Conservation (phyloP, 2,113 vertebrate genomes). For the Coptodon rendalli region DNA sequence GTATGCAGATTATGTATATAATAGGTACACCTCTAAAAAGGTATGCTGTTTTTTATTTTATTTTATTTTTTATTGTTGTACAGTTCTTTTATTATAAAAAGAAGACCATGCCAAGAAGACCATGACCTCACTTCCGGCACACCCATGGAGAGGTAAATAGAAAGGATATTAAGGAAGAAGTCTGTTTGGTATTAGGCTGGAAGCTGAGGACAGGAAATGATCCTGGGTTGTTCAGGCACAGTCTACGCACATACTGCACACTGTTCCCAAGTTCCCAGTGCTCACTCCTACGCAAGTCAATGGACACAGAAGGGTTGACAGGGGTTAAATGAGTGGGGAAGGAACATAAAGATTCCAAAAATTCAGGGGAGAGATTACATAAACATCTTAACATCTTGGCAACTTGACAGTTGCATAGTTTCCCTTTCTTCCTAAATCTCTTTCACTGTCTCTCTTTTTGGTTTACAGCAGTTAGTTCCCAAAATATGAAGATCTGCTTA, state of each 20-base stretch:
- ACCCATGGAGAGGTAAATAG: conserved; percentile 35
- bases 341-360: neutral
- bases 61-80: neutral
- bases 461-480: neutral
- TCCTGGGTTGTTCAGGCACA: conserved; percentile 44
- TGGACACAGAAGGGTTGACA: neutral
- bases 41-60: neutral
- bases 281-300: conserved; percentile 8
- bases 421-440: neutral
- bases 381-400: conserved; percentile 51
- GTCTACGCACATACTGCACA: conserved; percentile 5
- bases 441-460: neutral
- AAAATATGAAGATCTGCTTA: conserved; percentile 2
- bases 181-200: conserved; percentile 73
- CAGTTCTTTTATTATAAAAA: neutral
- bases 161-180: conserved; percentile 57
- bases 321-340: conserved; percentile 16
- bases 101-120: neutral
- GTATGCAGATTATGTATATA: neutral
- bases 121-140: conserved; percentile 9
- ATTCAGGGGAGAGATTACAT: conserved; percentile 24
- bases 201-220: conserved; percentile 73
- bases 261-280: conserved; percentile 32
- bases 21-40: neutral
- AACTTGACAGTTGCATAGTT: neutral